Evolutionary conservation across 2,113 vertebrate species (phyloP).

Genomic region (Symphodus melops): DNA sequence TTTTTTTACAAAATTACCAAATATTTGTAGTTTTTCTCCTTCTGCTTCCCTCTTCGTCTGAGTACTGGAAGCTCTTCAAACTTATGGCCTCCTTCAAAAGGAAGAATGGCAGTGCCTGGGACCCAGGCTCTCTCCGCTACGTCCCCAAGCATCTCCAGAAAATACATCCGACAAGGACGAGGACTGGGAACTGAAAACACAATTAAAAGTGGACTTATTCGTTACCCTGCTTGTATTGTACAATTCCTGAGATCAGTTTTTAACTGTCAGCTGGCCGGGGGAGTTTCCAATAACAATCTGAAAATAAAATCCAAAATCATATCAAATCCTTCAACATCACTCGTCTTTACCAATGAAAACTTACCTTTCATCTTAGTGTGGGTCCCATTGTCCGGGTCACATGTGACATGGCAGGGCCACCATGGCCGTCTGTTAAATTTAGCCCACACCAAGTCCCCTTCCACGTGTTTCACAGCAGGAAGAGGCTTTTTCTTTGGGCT

Average conservation of each 20-base stretch:
- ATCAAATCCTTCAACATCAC: neutral
- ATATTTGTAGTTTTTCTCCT: slow-evolving; percentile 93
- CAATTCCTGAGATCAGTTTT: neutral
- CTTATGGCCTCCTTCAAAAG: slow-evolving; percentile 94
- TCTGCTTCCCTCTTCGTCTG: slow-evolving; percentile 91
- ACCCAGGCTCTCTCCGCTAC: slow-evolving; percentile 93
- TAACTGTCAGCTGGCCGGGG: neutral
- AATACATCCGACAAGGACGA: slow-evolving; percentile 93
- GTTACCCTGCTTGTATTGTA: neutral
- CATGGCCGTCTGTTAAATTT: slow-evolving; percentile 97
- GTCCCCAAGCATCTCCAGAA: slow-evolving; percentile 91
- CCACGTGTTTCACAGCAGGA: slow-evolving; percentile 87
- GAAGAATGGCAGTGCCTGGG: slow-evolving; percentile 87
- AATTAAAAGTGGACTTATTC: neutral
- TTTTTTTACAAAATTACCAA: slow-evolving; percentile 85
- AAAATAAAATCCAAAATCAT: neutral
- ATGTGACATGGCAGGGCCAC: slow-evolving; percentile 95
- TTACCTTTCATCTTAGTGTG: slow-evolving; percentile 97
- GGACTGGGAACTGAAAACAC: slow-evolving; percentile 83
- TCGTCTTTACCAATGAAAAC: neutral
- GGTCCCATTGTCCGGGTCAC: slow-evolving; percentile 86
- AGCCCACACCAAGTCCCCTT: slow-evolving; percentile 97
- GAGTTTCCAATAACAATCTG: neutral
- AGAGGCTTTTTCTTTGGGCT: slow-evolving; percentile 89
- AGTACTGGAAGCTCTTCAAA: slow-evolving; percentile 93